phyloP scores from a whole-genome alignment of 2,113 vertebrate genomes.

The Rhinoderma darwinii region DNA sequence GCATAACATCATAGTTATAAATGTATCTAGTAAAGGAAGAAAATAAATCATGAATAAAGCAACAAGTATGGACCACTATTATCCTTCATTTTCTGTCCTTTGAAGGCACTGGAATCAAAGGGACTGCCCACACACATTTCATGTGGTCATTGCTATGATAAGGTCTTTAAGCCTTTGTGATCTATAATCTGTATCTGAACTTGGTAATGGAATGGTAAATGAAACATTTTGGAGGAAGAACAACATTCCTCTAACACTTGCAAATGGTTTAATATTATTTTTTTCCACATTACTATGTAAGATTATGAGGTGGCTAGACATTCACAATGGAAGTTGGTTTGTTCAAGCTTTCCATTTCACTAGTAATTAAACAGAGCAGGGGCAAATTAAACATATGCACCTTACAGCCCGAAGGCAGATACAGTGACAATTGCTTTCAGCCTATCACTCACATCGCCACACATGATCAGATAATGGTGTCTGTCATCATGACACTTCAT shows the following conservation, averaged over 20 bases:
- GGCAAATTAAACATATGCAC: not conserved
- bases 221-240: conserved; percentile 4
- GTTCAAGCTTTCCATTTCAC: conserved; percentile 4
- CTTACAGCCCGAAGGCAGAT: not conserved
- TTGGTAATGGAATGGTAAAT: not conserved
- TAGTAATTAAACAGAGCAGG: not conserved
- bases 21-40: too few species aligned
- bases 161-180: too few species aligned
- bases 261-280: not conserved
- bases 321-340: not conserved
- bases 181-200: too few species aligned
- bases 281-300: conserved; percentile 8
- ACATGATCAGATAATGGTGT: conserved; percentile 13
- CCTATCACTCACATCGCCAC: conserved; percentile 11
- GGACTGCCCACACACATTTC: too few species aligned
- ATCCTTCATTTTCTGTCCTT: too few species aligned
- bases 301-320: conserved; percentile 20
- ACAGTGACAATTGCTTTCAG: not conserved
- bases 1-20: too few species aligned
- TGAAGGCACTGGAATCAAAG: too few species aligned
- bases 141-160: too few species aligned
- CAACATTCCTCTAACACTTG: not conserved
- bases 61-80: too few species aligned
- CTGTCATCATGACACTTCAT: conserved; percentile 29
- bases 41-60: too few species aligned